Percentiles rank a stretch among this genome's conserved stretches.
Evolutionary conservation across 2,888 invertebrate genomes (phyloP).

Genomic region (Chloromyia formosa): DNA sequence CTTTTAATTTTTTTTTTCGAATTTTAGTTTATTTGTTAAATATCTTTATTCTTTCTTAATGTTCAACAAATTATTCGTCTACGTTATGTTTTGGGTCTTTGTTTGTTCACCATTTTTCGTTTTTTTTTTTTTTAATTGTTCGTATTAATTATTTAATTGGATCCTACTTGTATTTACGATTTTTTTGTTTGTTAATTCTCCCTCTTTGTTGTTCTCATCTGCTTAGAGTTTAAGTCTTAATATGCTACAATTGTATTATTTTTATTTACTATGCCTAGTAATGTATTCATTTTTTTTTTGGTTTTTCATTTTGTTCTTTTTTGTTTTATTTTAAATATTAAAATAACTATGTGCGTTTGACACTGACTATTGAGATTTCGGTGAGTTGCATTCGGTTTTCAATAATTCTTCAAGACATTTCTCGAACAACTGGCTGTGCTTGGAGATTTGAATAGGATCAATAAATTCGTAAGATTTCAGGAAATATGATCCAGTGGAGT

Average conservation of each 20-base stretch:
- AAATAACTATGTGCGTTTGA: slow-evolving; percentile 56
- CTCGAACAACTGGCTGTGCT: neutral
- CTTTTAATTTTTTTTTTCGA: neutral
- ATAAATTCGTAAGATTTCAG: no score
- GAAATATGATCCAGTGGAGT: no score
- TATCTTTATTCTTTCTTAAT: slow-evolving; percentile 20
- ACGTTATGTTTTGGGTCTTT: slow-evolving; percentile 22
- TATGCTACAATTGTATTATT: slow-evolving; percentile 39
- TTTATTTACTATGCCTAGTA: slow-evolving; percentile 39
- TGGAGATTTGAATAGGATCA: neutral
- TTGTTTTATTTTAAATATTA: slow-evolving; percentile 50
- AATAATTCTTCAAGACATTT: neutral
- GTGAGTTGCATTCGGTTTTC: slow-evolving; percentile 18
- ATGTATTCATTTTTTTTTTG: neutral
- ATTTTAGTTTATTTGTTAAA: neutral
- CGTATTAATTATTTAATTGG: slow-evolving; percentile 22
- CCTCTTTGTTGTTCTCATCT: no score
- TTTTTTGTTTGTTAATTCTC: no score
- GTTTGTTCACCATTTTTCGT: neutral
- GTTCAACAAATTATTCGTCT: slow-evolving; percentile 26
- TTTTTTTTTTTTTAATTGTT: neutral
- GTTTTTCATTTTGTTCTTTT: slow-evolving; percentile 38
- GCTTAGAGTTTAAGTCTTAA: slow-evolving; percentile 4
- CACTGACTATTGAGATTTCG: slow-evolving; percentile 52
- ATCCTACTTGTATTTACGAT: slow-evolving; percentile 6